Percentiles rank a stretch among this genome's conserved stretches.
Conservation (phyloP, 2,113 vertebrate species). For the Calcarius ornatus region DNA sequence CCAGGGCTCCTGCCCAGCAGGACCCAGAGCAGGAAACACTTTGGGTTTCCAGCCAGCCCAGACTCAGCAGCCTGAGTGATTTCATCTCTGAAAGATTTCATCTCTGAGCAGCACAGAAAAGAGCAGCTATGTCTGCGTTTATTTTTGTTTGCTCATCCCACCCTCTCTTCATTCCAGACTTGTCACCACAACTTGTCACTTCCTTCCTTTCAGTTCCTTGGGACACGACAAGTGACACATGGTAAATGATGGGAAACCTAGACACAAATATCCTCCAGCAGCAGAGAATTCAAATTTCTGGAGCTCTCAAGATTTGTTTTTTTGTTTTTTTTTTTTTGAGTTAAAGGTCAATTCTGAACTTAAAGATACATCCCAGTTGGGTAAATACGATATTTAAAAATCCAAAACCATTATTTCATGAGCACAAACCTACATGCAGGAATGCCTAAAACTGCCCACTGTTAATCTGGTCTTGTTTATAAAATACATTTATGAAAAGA, state of each 20-base stretch:
- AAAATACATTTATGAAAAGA: background rate
- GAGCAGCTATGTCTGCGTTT: background rate
- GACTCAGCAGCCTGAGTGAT: background rate
- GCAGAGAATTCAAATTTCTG: background rate
- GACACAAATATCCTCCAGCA: background rate
- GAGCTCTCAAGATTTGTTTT: accelerated
- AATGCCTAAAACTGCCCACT: background rate
- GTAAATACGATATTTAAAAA: background rate
- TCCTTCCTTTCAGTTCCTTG: background rate
- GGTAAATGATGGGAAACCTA: background rate
- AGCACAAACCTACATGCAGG: accelerated
- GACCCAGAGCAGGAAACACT: background rate
- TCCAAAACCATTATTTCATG: background rate
- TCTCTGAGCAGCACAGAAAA: background rate
- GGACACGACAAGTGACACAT: background rate
- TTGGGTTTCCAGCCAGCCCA: background rate
- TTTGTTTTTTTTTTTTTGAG: background rate
- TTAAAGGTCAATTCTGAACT: background rate
- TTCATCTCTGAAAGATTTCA: background rate
- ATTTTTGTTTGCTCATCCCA: background rate
- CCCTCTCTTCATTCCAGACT: background rate
- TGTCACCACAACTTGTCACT: background rate
- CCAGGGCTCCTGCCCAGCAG: background rate
- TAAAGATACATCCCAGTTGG: background rate
- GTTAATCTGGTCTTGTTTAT: background rate